Conservation (phyloP, 2,888 invertebrate species). For the Balanococcus diminutus region DNA sequence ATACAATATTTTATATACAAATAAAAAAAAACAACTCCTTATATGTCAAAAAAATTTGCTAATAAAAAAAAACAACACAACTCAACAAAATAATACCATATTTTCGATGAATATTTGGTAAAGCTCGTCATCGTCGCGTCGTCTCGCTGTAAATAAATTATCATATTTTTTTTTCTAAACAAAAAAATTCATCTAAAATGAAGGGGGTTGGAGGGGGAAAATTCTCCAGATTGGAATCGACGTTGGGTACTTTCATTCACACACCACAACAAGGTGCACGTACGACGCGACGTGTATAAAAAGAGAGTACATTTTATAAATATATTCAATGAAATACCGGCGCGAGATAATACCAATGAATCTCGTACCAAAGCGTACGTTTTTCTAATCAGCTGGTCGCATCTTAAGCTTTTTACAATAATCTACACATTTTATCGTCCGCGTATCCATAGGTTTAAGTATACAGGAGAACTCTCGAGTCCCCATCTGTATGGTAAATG, state of each 20-base stretch:
- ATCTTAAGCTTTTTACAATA: constrained; percentile 8
- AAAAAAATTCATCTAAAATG: background rate
- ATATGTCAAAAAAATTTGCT: constrained; percentile 10
- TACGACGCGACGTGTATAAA: too few relatives aligned
- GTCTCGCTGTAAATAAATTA: background rate
- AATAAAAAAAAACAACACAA: constrained; percentile 38
- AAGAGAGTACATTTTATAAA: too few relatives aligned
- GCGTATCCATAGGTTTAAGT: background rate
- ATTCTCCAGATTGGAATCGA: background rate
- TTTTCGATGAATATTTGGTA: constrained; percentile 26
- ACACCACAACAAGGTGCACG: too few relatives aligned
- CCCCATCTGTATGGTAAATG: background rate
- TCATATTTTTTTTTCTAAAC: background rate
- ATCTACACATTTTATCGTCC: constrained; percentile 9
- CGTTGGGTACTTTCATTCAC: background rate
- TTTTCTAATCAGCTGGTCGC: background rate
- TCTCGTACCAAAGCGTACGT: background rate
- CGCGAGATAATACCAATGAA: constrained; percentile 6
- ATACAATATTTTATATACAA: constrained; percentile 41
- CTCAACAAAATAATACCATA: constrained; percentile 26
- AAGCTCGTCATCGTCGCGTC: background rate
- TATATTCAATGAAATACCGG: constrained; percentile 6
- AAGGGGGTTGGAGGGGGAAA: background rate
- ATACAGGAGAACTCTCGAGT: background rate
- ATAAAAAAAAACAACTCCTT: constrained; percentile 48